Base-by-base conservation (phyloP, 1,140 invertebrate genomes). In the Rhopalosiphum maidis region DNA sequence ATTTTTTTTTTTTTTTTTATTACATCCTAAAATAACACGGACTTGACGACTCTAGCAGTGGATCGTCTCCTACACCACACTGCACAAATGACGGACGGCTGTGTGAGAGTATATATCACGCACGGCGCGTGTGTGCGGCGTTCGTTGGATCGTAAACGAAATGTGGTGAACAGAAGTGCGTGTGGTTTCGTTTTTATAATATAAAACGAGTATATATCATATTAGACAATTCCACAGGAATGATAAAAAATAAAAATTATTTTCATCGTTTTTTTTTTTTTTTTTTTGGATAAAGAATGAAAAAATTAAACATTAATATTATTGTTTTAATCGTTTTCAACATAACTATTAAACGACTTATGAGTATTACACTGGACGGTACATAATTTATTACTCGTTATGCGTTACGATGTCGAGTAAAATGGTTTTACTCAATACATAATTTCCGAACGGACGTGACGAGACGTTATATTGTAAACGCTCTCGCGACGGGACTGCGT, bases 21-120 rank as follows among this genome's bases (percentile, higher is more conserved):
- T 83, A 54, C 68, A 25, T 92, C 46, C n/a, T 30, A 83, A 92
- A 92, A 92, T 77, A 77, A 92, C 85, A 92, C 91, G 43, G n/a
- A 85, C 46, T 92, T 83, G 48, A 48, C n/a, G 43, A 43, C 15
- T 8, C 4, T n/a, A 7, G 37, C 46, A n/a, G 18, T 48, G 46
- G 30, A 48, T 85, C 85, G 30, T 22, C 25, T 30, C 25, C 85
- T 18, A 11, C 1, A 8, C 37, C 51, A 25, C 51, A 25, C 41
- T n/a, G 22, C 23, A 41, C 41, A n/a, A 90, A 90, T 25, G 37
- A n/a, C 25, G 22, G 55, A 90, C 54, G n/a, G 54, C 43, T 54
- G 37, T 48, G 87, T 54, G 37, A 8, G 5, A 22, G 7, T 85
- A 25, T 46, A 18, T 18, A 51, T 30, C 25, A 9, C 25, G 23